These are phyloP conservation scores for Ganaspis brasiliensis DNA, from an alignment of 2,888 invertebrate species.

Conservation along the genomic window DNA sequence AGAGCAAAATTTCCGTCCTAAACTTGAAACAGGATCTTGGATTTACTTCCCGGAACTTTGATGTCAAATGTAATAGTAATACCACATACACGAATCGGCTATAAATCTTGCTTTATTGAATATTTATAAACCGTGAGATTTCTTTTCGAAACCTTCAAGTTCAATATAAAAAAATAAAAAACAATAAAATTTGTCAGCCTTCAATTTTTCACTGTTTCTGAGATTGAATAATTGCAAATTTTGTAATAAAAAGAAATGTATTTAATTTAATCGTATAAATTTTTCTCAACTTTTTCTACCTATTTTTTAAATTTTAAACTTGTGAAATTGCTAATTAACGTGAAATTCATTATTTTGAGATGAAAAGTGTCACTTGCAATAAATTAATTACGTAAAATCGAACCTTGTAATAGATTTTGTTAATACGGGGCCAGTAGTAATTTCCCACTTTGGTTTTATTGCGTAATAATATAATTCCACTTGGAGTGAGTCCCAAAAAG, in stretches of 20 bases:
- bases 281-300: too few relatives aligned
- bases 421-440: slow-evolving; percentile 99
- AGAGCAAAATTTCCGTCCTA: slow-evolving; percentile 7
- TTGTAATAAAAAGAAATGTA: too few relatives aligned
- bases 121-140: not conserved
- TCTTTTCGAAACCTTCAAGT: not conserved
- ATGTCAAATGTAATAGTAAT: not conserved
- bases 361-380: not conserved
- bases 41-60: slow-evolving; percentile 15
- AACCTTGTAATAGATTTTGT: slow-evolving; percentile 96
- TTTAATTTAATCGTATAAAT: too few relatives aligned
- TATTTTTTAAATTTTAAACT: too few relatives aligned
- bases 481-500: slow-evolving; percentile 96
- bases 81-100: not conserved
- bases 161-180: not conserved
- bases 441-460: slow-evolving; percentile 98
- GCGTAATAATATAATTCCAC: slow-evolving; percentile 95
- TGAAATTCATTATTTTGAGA: too few relatives aligned
- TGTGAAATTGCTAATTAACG: too few relatives aligned
- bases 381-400: slow-evolving; percentile 24
- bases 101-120: not conserved
- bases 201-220: too few relatives aligned
- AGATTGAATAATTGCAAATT: not conserved
- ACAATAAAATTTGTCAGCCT: not conserved
- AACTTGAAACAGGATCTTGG: slow-evolving; percentile 19